Conservation (phyloP, 35 echinoderm and acorn worm genomes). For the Anneissia japonica region DNA sequence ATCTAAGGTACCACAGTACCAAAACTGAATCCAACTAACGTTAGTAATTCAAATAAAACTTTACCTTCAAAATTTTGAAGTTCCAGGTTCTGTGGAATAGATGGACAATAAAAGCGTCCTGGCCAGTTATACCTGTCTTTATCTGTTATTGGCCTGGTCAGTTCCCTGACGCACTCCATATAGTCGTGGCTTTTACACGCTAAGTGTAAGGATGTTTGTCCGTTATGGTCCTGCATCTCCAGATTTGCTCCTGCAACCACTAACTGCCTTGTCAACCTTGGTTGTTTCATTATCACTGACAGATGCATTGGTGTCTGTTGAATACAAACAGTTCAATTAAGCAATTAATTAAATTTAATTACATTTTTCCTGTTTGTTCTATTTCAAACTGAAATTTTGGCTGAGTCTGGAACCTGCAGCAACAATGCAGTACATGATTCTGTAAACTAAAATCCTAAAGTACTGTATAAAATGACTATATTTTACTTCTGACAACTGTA, state of each 20-base stretch:
- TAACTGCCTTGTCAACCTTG: not conserved
- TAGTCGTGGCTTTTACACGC: not conserved
- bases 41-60: not conserved
- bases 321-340: too few relatives aligned
- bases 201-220: not conserved
- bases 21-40: not conserved
- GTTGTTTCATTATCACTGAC: not conserved
- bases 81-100: conserved; percentile 5
- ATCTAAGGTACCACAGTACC: too few relatives aligned
- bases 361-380: too few relatives aligned
- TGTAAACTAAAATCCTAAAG: too few relatives aligned
- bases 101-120: not conserved
- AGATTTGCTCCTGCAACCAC: not conserved
- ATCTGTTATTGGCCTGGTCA: not conserved
- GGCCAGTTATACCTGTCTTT: not conserved
- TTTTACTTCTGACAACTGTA: too few relatives aligned
- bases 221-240: not conserved
- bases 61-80: conserved; percentile 25
- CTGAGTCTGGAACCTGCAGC: too few relatives aligned
- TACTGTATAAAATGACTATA: too few relatives aligned
- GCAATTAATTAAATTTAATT: too few relatives aligned
- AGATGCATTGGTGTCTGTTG: conserved; percentile 7
- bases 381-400: too few relatives aligned
- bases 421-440: too few relatives aligned
- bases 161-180: not conserved